Conservation (phyloP, 2,113 vertebrate species). For the Amblyopsis rosae region DNA sequence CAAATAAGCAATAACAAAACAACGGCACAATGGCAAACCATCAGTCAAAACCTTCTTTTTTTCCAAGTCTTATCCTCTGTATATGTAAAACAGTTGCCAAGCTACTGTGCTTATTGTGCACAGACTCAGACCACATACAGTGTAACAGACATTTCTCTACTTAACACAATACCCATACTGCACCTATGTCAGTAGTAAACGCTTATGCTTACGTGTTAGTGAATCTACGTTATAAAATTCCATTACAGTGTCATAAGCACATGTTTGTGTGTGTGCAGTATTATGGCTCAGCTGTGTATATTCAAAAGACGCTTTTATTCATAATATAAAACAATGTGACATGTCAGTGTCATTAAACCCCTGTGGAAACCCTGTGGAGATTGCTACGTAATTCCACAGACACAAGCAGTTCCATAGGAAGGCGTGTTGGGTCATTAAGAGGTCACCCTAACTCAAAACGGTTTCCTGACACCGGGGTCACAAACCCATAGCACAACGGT, state of each 20-base stretch:
- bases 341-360: too few relatives aligned
- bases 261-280: too few relatives aligned
- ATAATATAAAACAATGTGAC: too few relatives aligned
- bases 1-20: slow-evolving; percentile 20
- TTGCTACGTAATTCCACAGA: too few relatives aligned
- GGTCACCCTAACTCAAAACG: slow-evolving; percentile 19
- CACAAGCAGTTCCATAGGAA: too few relatives aligned
- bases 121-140: background rate
- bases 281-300: too few relatives aligned
- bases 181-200: background rate
- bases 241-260: too few relatives aligned
- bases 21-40: slow-evolving; percentile 42
- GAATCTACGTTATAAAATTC: background rate
- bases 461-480: slow-evolving; percentile 24
- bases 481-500: slow-evolving; percentile 16
- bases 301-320: too few relatives aligned
- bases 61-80: slow-evolving; percentile 15
- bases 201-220: background rate
- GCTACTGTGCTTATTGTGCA: slow-evolving; percentile 32
- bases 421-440: background rate
- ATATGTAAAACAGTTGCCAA: slow-evolving; percentile 47
- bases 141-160: background rate
- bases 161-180: background rate
- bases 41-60: slow-evolving; percentile 36
- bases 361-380: too few relatives aligned